Conservation (phyloP, 2,888 invertebrate species). For the Oligia strigilis region DNA sequence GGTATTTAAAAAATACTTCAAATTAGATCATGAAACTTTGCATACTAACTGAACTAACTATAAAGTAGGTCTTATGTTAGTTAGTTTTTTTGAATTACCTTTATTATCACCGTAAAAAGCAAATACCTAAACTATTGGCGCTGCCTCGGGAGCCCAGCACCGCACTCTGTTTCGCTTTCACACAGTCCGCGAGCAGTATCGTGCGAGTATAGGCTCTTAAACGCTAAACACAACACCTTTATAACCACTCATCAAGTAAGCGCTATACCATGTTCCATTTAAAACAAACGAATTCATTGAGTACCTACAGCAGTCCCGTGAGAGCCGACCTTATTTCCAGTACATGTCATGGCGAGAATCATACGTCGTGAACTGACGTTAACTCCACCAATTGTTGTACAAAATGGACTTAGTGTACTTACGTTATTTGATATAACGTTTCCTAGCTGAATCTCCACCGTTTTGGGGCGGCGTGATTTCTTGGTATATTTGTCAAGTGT, state of each 20-base stretch:
- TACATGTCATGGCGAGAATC: conserved; percentile 55
- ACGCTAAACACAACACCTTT: background rate
- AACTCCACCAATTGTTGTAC: conserved; percentile 53
- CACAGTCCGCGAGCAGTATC: too few relatives aligned
- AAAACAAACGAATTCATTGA: conserved; percentile 59
- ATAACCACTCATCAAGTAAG: conserved; percentile 22
- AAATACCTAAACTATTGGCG: too few relatives aligned
- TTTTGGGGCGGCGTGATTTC: conserved; percentile 25
- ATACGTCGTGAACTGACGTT: conserved; percentile 51
- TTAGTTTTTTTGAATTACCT: too few relatives aligned
- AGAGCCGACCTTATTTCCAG: conserved; percentile 56
- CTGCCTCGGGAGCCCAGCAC: too few relatives aligned
- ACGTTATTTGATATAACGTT: conserved; percentile 28
- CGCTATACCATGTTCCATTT: conserved; percentile 42
- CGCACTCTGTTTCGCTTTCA: too few relatives aligned
- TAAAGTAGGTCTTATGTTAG: too few relatives aligned
- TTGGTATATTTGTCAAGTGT: conserved; percentile 23
- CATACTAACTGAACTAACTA: too few relatives aligned
- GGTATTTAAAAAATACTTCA: too few relatives aligned
- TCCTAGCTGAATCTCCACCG: conserved; percentile 2
- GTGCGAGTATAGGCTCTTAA: too few relatives aligned
- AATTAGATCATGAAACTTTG: too few relatives aligned
- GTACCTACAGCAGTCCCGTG: conserved; percentile 41
- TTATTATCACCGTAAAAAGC: too few relatives aligned
- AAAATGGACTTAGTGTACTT: conserved; percentile 37